A percentile compares a stretch with the other conserved stretches of the same genome.
phyloP scores from a whole-genome alignment of 2,113 vertebrate genomes.

The Mirza zaza region DNA sequence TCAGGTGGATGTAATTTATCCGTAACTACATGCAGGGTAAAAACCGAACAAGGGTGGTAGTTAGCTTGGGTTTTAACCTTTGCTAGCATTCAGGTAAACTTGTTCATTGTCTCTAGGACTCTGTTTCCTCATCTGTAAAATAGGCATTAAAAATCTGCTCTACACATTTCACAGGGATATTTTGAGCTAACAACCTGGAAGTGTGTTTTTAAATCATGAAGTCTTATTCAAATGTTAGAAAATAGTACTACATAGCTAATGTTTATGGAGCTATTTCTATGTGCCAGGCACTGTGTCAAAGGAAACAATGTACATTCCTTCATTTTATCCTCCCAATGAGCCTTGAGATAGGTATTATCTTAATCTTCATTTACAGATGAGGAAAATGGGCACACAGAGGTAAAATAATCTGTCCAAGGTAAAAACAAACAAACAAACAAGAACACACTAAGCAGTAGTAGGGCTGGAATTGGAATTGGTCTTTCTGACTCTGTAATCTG shows the following conservation, averaged over 20 bases:
- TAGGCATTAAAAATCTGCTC: background rate
- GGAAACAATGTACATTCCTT: background rate
- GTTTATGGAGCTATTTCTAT: background rate
- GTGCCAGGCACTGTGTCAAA: background rate
- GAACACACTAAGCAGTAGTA: background rate
- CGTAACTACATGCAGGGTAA: background rate
- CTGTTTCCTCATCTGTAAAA: background rate
- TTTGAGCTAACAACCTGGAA: background rate
- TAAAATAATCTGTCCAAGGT: background rate
- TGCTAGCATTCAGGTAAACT: background rate
- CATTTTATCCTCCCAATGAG: background rate
- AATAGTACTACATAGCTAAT: background rate
- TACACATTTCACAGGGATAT: background rate
- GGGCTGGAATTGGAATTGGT: background rate
- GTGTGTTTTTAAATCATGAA: background rate
- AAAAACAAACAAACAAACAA: background rate
- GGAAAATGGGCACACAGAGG: background rate
- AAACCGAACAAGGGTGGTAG: background rate
- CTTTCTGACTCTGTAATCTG: background rate
- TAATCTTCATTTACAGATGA: background rate
- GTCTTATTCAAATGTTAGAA: background rate
- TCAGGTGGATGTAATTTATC: background rate
- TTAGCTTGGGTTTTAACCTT: conserved; percentile 8
- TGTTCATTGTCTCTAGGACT: background rate
- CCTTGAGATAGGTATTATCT: background rate